Percentiles rank a stretch among this genome's conserved stretches.
These are phyloP conservation scores for Batillaria attramentaria DNA, from an alignment of 1,140 invertebrate genomes.

Conservation along the genomic window DNA sequence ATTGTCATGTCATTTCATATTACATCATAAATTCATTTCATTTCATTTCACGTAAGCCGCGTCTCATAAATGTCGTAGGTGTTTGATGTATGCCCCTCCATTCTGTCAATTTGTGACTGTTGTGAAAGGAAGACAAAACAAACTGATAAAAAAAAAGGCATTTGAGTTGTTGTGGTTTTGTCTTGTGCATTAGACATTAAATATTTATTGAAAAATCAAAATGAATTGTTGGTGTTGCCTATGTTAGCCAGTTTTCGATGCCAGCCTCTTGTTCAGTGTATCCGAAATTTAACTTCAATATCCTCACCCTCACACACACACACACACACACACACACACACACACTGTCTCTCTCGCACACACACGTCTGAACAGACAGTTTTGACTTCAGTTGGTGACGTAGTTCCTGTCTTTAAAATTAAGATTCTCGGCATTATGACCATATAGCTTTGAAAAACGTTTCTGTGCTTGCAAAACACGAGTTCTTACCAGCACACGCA, in stretches of 20 bases:
- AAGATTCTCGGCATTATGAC: no score
- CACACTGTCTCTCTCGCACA: neutral
- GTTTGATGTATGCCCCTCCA: neutral
- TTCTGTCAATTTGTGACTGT: neutral
- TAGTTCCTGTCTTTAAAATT: no score
- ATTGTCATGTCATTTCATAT: no score
- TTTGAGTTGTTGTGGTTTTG: neutral
- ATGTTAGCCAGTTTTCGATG: neutral
- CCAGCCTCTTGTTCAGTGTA: neutral
- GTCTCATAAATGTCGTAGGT: neutral
- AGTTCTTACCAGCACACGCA: neutral
- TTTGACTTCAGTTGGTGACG: no score
- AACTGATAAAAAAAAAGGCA: neutral
- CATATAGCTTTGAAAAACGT: neutral
- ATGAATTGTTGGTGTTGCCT: neutral
- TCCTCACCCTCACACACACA: neutral
- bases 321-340: conserved; percentile 21
- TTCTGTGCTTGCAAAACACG: neutral
- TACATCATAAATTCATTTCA: no score
- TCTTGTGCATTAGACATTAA: neutral
- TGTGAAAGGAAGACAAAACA: neutral
- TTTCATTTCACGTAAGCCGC: neutral
- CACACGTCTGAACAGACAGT: neutral
- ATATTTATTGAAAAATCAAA: neutral
- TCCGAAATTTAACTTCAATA: neutral